phyloP scores from a whole-genome alignment of 1,140 invertebrate species.

The Drosophila navojoa region DNA sequence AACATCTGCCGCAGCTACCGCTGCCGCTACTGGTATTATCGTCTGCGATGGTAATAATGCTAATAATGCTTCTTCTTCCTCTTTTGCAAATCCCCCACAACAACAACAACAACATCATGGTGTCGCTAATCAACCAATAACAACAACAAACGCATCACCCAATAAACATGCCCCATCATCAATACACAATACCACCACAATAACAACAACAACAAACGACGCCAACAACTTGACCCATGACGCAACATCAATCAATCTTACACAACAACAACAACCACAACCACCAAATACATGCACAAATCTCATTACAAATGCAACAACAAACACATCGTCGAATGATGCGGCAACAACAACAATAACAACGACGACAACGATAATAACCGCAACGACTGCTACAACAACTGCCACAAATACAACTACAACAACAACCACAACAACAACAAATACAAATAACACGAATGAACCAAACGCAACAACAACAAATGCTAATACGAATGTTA shows the following conservation, averaged over 20 bases:
- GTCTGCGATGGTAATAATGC: constrained; percentile 84
- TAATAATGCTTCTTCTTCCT: constrained; percentile 84
- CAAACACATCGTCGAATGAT: constrained; percentile 76
- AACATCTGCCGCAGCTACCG: constrained; percentile 60
- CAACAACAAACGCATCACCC: constrained; percentile 73
- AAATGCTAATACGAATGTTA: constrained; percentile 43
- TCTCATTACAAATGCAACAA: constrained; percentile 70
- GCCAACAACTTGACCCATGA: constrained; percentile 73
- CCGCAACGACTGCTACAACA: constrained; percentile 70
- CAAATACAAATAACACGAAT: constrained; percentile 52
- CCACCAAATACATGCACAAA: constrained; percentile 76
- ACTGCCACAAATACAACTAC: constrained; percentile 72
- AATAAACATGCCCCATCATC: constrained; percentile 70
- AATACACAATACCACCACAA: constrained; percentile 66
- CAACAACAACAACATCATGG: constrained; percentile 83
- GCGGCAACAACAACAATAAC: constrained; percentile 64
- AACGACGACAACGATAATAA: constrained; percentile 47
- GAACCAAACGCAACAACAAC: constrained; percentile 52
- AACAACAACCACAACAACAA: constrained; percentile 61
- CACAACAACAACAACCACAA: constrained; percentile 51
- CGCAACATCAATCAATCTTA: constrained; percentile 62
- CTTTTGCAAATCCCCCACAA: constrained; percentile 84
- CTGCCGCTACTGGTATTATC: constrained; percentile 81
- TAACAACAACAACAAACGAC: constrained; percentile 71
- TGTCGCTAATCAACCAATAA: constrained; percentile 64